Conservation (phyloP, 2,797 vertebrate genomes). For the Cephalopachus bancanus region DNA sequence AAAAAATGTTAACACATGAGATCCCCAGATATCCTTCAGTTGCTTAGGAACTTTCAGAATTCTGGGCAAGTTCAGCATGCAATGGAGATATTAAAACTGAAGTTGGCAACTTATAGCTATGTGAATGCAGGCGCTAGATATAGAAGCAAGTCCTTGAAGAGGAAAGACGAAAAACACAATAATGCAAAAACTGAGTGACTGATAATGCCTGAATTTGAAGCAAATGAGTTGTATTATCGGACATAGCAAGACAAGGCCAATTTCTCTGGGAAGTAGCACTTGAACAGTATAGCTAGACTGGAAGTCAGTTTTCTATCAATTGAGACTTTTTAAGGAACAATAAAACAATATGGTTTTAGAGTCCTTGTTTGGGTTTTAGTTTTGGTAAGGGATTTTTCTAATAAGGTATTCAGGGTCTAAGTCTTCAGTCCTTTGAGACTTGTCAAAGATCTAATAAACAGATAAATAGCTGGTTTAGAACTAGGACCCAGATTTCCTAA, state of each 20-base stretch:
- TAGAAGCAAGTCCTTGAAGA: constrained; percentile 18
- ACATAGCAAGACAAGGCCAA: neutral
- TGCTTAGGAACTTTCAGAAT: neutral
- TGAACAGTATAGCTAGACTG: neutral
- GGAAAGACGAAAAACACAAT: constrained; percentile 6
- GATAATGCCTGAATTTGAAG: constrained; percentile 24
- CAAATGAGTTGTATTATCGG: constrained; percentile 46
- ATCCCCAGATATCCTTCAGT: neutral
- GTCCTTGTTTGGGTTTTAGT: neutral
- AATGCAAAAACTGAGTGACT: neutral
- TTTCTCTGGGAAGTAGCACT: neutral
- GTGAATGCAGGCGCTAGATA: neutral
- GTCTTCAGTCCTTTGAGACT: neutral
- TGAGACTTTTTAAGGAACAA: constrained; percentile 1
- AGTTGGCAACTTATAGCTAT: neutral
- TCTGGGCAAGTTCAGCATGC: neutral
- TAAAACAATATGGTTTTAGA: neutral
- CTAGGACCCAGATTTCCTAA: neutral
- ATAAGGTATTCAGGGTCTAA: neutral
- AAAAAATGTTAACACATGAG: neutral
- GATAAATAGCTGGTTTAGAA: neutral
- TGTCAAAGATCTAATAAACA: neutral
- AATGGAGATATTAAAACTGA: constrained; percentile 31
- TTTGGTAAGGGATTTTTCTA: neutral
- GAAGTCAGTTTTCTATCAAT: constrained; percentile 46